phyloP scores from a whole-genome alignment of 1,140 invertebrate genomes.

The Acarapis woodi region DNA sequence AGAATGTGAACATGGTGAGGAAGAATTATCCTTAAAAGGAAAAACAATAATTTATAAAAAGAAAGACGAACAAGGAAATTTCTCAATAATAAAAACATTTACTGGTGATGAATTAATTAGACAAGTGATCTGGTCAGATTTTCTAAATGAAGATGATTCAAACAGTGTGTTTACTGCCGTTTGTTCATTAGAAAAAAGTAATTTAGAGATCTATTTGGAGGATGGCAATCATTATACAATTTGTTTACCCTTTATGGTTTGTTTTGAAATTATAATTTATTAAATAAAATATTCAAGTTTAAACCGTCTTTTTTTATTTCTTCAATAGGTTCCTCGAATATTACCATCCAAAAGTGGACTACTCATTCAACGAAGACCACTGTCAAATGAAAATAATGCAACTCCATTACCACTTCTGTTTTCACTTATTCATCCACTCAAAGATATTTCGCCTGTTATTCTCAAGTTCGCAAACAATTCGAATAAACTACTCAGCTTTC shows the following conservation, averaged over 20 bases:
- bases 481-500: slow-evolving; percentile 8
- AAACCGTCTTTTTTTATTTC: slow-evolving; percentile 8
- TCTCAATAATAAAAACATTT: slow-evolving; percentile 27
- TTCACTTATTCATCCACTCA: slow-evolving; percentile 52
- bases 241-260: slow-evolving; percentile 54
- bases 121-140: slow-evolving; percentile 48
- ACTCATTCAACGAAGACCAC: slow-evolving; percentile 26
- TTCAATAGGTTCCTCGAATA: slow-evolving; percentile 22
- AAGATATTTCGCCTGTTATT: slow-evolving; percentile 56
- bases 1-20: slow-evolving; percentile 25
- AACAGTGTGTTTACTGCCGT: slow-evolving; percentile 24
- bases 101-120: slow-evolving; percentile 46
- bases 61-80: slow-evolving; percentile 17
- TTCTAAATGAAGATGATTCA: slow-evolving; percentile 13
- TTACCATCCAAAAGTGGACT: slow-evolving; percentile 48
- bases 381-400: background rate
- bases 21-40: slow-evolving; percentile 61
- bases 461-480: background rate
- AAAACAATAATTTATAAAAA: slow-evolving; percentile 45
- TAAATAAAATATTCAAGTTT: slow-evolving; percentile 10
- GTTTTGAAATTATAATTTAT: no score
- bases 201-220: slow-evolving; percentile 41
- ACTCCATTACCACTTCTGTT: slow-evolving; percentile 29
- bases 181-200: slow-evolving; percentile 40
- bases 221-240: slow-evolving; percentile 50